Evolutionary conservation across 92 coral and sea anemone species (phyloP), one percentile per base, ranked within the genome.

Genomic region (Galaxea fascicularis): DNA sequence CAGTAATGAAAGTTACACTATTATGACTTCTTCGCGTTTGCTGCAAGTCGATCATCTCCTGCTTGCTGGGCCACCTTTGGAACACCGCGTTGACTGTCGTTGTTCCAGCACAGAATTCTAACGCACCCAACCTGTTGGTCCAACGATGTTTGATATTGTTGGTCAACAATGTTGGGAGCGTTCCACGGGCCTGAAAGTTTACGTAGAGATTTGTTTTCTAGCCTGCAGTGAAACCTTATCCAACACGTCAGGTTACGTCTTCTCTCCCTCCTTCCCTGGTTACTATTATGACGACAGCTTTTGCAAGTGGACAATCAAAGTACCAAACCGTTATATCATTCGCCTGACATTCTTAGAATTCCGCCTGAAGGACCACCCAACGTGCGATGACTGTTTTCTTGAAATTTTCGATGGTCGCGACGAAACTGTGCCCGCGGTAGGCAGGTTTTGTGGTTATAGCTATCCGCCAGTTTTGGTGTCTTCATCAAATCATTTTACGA

Each of bases 191-290:
- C 41, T 35, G 41, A 2, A 6, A 17, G 14, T 10, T 1, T 63
- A 56, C 62, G 22, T 20, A 17, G 14, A 5, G 18, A 17, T 70
- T 20, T 21, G 20, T 52, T 71, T 70, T 73, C 31, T 47, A 77
- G 82, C 69, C 11, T 77, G 82, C 82, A 77, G 71, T 29, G 82
- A 77, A 30, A 77, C 58, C n/a, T n/a, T n/a, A 29, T 59, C 52
- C 75, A 85, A 83, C 72, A 67, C 24, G 52, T 81, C 87, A 49
- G n/a, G n/a, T 31, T 21, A 63, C 27, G 30, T 89, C 67, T 65
- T 86, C 39, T 89, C 92, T 6, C 92, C 92, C 24, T 85, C 59
- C 26, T 79, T 77, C 47, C 92, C 92, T 69, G 83, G 86, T 60
- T 78, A 58, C 57, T 76, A 89, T 67, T 22, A 63, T 15, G 73